Evolutionary conservation across 2,113 vertebrate genomes (phyloP), one percentile per base, ranked within the genome.

Genomic region (Monopterus albus): DNA sequence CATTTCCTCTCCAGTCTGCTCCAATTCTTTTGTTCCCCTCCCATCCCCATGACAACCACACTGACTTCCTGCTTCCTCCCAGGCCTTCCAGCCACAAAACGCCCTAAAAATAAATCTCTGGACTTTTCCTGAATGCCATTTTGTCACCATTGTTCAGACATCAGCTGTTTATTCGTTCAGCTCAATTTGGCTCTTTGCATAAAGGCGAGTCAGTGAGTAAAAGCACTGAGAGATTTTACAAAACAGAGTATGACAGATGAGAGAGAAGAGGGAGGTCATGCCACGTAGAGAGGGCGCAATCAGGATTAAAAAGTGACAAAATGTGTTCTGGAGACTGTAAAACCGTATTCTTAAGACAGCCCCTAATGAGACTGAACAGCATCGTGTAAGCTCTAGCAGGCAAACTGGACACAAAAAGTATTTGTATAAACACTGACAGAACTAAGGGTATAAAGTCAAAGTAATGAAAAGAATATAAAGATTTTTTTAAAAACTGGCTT

Each of bases 61-160:
- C 79, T 87, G 81, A 80, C 89, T 91, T 92, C 91, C 92, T 87
- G 87, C 77, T 91, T 94, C 90, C 91, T 90, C 78, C 70, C 79
- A 68, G 75, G 74, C 75, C 85, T 51, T 74, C 29, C 40, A 79
- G 80, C 83, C 89, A 85, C 72, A 78, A 85, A 89, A 73, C 36
- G 20, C 26, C 61, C 88, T 91, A 90, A 88, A 91, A 91, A 92
- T 91, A 93, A 89, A 78, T 21, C 1, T 21, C 59, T 23, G 81
- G 82, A 79, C 82, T 89, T 88, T 91, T 90, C 85, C 89, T 86
- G 82, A 79, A 67, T 46, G 13, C 73, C 78, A 50, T 71, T 70
- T 83, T 85, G 82, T 88, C 83, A 81, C 85, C 72, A 88, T 90
- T 91, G 89, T 91, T 87, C 72, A 64, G 21, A 55, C 78, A 68